Conservation (phyloP, 2,888 invertebrate genomes). For the Agrilus mali region DNA sequence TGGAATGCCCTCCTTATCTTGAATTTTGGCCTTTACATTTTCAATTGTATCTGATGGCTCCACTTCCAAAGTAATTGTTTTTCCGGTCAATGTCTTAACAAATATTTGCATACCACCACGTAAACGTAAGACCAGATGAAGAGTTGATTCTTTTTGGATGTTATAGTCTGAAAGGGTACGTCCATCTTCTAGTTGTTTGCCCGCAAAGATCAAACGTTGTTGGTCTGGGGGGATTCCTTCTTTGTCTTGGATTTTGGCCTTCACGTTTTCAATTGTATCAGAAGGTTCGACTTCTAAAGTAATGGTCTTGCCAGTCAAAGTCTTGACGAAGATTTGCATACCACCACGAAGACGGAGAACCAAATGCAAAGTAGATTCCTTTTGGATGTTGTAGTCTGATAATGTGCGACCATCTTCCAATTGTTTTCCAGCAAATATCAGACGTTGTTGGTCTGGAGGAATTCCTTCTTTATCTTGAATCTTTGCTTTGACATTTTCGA, state of each 20-base stretch:
- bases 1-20: slow-evolving; percentile 73
- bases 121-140: slow-evolving; percentile 42
- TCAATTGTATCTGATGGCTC: slow-evolving; percentile 47
- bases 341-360: slow-evolving; percentile 40
- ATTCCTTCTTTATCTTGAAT: slow-evolving; percentile 86
- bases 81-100: slow-evolving; percentile 45
- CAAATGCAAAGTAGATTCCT: slow-evolving; percentile 45
- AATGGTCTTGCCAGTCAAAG: slow-evolving; percentile 45
- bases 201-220: slow-evolving; percentile 79
- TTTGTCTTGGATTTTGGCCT: slow-evolving; percentile 82
- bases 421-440: slow-evolving; percentile 86
- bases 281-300: slow-evolving; percentile 54
- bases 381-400: slow-evolving; percentile 16
- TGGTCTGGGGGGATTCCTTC: slow-evolving; percentile 85
- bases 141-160: slow-evolving; percentile 38
- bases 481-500: slow-evolving; percentile 88
- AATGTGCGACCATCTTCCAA: slow-evolving; percentile 59
- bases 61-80: slow-evolving; percentile 42
- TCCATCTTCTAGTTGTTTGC: slow-evolving; percentile 81
- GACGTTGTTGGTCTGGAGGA: slow-evolving; percentile 77
- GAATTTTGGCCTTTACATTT: slow-evolving; percentile 43
- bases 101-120: slow-evolving; percentile 51
- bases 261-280: slow-evolving; percentile 89
- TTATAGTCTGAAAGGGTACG: slow-evolving; percentile 28
- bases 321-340: slow-evolving; percentile 51